These are phyloP conservation scores for Aphis craccivora DNA, from an alignment of 1,140 invertebrate genomes.

Conservation along the genomic window DNA sequence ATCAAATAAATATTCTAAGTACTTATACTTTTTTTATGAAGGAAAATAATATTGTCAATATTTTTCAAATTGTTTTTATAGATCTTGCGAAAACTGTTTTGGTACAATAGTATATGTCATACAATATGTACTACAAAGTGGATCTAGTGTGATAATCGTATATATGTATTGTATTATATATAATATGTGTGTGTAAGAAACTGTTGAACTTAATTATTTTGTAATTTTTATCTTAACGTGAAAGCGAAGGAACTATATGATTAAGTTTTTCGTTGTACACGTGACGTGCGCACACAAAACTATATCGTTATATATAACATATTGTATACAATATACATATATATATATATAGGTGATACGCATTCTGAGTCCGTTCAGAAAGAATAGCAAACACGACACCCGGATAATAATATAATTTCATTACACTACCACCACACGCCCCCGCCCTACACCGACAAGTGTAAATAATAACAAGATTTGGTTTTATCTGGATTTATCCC, in stretches of 20 bases:
- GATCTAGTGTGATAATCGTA: not conserved
- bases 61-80: not conserved
- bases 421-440: not conserved
- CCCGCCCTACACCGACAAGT: not conserved
- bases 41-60: not conserved
- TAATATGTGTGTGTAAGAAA: not conserved
- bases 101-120: not conserved
- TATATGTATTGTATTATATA: not conserved
- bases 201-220: constrained; percentile 8
- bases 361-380: not conserved
- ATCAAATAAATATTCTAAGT: too few relatives aligned
- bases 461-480: constrained; percentile 46
- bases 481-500: constrained; percentile 39
- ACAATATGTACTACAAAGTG: not conserved
- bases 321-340: not conserved
- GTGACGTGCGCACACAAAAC: not conserved
- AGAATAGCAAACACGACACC: constrained; percentile 36
- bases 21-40: too few relatives aligned
- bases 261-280: not conserved
- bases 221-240: not conserved
- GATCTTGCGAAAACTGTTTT: not conserved
- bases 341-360: not conserved
- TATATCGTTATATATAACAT: not conserved
- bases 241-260: not conserved
- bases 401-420: constrained; percentile 41